phyloP scores from a whole-genome alignment of 2,797 vertebrate genomes.

The Rousettus madagascariensis region DNA sequence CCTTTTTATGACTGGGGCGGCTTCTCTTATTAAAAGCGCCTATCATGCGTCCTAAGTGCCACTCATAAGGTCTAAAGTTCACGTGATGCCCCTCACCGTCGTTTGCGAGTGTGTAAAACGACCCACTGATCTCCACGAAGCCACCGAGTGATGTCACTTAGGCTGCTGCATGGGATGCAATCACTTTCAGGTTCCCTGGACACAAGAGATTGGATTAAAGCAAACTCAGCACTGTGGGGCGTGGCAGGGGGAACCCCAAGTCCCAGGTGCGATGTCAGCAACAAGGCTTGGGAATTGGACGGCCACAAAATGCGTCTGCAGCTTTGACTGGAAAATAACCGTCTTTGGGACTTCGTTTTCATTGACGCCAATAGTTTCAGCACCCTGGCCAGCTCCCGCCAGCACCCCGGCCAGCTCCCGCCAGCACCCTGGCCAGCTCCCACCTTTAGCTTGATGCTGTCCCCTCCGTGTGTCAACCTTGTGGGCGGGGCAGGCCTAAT shows the following conservation, averaged over 20 bases:
- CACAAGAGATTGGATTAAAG: slow-evolving; percentile 50
- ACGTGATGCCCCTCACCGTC: background rate
- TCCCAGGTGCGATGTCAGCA: slow-evolving; percentile 68
- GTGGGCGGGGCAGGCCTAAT: slow-evolving; percentile 78
- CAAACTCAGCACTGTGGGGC: slow-evolving; percentile 66
- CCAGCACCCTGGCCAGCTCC: no score
- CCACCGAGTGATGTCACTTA: accelerated
- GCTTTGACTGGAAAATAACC: slow-evolving; percentile 49
- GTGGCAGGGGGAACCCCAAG: slow-evolving; percentile 43
- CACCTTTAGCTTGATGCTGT: slow-evolving; percentile 77
- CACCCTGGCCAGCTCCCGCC: no score
- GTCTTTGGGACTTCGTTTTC: slow-evolving; percentile 55
- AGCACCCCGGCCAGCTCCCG: no score
- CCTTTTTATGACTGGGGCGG: background rate
- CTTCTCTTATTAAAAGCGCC: background rate
- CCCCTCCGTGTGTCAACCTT: slow-evolving; percentile 76
- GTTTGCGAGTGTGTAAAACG: background rate
- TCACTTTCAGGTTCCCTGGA: slow-evolving; percentile 71
- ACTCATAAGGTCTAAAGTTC: background rate
- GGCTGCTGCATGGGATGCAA: background rate
- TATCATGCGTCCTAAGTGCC: background rate
- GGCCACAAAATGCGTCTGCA: slow-evolving; percentile 59
- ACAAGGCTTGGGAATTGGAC: slow-evolving; percentile 74
- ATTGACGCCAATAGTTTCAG: no score
- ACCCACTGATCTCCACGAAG: accelerated